Percentiles rank a stretch among this genome's conserved stretches.
Conservation (phyloP, 2,797 vertebrate genomes). For the Petrocephalus schoutedeni region DNA sequence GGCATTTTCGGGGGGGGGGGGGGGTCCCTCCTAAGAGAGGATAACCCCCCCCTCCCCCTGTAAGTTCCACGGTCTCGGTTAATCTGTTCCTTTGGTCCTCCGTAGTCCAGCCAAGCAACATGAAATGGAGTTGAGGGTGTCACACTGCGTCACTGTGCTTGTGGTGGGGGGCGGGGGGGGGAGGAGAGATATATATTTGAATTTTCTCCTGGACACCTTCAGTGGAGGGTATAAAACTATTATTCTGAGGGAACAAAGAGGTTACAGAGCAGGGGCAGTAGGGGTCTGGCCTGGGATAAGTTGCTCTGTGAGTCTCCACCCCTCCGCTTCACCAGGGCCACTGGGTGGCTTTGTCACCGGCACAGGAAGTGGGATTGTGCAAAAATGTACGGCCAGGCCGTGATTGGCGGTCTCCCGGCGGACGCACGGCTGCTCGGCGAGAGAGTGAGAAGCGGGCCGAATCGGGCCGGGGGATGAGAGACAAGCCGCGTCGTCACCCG, state of each 20-base stretch:
- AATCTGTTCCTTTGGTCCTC: neutral
- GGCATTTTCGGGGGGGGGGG: no score
- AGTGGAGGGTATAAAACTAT: conserved; percentile 32
- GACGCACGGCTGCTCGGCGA: conserved; percentile 46
- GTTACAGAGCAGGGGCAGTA: conserved; percentile 47
- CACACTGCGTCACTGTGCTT: neutral
- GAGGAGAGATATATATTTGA: neutral
- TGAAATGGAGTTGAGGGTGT: neutral
- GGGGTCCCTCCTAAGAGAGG: neutral
- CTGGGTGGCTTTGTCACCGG: conserved; percentile 74
- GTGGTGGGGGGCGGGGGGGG: neutral
- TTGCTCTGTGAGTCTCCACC: conserved; percentile 45
- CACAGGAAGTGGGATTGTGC: conserved; percentile 72
- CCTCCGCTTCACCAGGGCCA: conserved; percentile 37
- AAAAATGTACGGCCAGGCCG: conserved; percentile 70
- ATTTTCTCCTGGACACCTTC: conserved; percentile 24
- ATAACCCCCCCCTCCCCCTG: neutral
- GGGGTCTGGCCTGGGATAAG: conserved; percentile 49
- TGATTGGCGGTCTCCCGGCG: conserved; percentile 51
- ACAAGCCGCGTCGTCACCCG: conserved; percentile 59
- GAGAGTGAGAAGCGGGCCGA: conserved; percentile 37
- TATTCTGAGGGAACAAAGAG: conserved; percentile 50
- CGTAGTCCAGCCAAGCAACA: neutral
- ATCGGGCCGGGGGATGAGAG: conserved; percentile 54
- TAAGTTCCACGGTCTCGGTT: neutral